Evolutionary conservation across 92 coral and sea anemone genomes (phyloP).

Genomic region (Parazoanthus swiftii): DNA sequence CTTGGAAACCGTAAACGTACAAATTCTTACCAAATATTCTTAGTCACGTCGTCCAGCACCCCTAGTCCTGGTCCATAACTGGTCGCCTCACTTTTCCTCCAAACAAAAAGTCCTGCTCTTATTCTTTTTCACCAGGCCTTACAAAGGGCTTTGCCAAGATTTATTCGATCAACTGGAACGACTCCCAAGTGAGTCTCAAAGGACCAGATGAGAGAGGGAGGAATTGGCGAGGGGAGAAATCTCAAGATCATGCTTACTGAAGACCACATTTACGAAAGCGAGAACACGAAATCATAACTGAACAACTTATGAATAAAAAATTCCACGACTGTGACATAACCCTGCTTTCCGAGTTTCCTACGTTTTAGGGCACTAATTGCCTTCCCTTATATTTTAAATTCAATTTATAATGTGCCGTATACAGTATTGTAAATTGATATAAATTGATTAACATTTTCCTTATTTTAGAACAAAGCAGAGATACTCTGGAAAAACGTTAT

Average conservation of each 20-base stretch:
- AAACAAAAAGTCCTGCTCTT: neutral
- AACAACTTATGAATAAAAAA: neutral
- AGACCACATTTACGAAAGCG: neutral
- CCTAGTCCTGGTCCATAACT: no score
- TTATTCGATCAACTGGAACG: neutral
- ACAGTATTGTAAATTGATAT: neutral
- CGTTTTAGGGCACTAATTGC: neutral
- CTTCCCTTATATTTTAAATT: constrained; percentile 6
- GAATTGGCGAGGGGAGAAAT: no score
- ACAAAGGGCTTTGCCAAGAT: neutral
- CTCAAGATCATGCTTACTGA: no score
- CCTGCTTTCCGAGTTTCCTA: neutral
- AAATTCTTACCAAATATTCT: no score
- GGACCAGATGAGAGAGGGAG: neutral
- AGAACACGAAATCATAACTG: neutral
- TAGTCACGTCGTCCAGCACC: no score
- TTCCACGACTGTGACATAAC: neutral
- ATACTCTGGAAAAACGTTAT: constrained; percentile 2
- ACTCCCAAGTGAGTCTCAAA: neutral
- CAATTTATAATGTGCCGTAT: neutral
- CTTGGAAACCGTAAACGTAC: no score
- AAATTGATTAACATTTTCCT: neutral
- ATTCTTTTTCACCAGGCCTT: neutral
- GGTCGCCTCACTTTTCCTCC: no score
- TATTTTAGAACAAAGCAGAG: neutral